phyloP scores from a whole-genome alignment of 1,140 invertebrate genomes.

The Hycleus cichorii region DNA sequence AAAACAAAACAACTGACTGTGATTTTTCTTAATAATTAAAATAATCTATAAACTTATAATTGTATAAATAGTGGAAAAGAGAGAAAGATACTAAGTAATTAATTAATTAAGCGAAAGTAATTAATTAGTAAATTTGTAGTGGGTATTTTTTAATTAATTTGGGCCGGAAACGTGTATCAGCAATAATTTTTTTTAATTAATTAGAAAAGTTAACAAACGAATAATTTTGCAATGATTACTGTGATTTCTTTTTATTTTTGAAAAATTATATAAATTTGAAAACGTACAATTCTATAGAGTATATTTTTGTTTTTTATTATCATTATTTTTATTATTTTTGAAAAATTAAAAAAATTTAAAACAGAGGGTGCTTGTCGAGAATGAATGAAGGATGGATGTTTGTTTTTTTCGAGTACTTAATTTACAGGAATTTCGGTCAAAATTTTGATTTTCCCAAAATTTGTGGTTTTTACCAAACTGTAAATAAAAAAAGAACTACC shows the following conservation, averaged over 20 bases:
- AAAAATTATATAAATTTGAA: background rate
- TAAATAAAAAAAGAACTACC: no score
- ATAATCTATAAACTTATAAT: no score
- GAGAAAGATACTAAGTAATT: no score
- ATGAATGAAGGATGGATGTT: background rate
- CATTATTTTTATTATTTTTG: conserved; percentile 7
- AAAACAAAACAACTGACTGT: no score
- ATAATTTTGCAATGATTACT: conserved; percentile 24
- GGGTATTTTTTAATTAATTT: conserved; percentile 11
- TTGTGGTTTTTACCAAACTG: no score
- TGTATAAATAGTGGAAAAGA: no score
- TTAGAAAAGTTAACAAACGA: conserved; percentile 2
- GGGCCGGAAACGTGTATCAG: conserved; percentile 19
- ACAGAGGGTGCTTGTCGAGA: background rate
- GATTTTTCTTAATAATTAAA: no score
- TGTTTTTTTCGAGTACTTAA: no score
- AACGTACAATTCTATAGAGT: background rate
- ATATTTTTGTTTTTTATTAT: conserved; percentile 8
- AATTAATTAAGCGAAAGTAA: no score
- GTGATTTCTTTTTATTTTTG: conserved; percentile 21
- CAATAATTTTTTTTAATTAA: conserved; percentile 18
- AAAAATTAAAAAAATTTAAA: conserved; percentile 12
- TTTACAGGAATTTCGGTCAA: no score
- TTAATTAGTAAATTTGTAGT: no score
- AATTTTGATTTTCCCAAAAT: no score